Evolutionary conservation across 2,797 vertebrate genomes (phyloP).

Genomic region (Cryptoprocta ferox): DNA sequence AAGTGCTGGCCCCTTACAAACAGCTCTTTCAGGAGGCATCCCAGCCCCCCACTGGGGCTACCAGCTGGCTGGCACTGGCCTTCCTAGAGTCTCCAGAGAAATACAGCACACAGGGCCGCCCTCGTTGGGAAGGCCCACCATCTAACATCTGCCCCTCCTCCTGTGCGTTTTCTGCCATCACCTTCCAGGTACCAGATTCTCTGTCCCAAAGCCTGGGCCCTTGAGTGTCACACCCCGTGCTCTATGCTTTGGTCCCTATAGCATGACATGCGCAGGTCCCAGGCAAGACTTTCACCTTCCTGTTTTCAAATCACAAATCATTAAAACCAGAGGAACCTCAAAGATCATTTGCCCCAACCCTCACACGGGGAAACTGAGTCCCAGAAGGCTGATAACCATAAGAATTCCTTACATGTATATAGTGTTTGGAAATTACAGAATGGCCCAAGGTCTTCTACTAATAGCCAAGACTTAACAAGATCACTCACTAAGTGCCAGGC

Average conservation of each 20-base stretch:
- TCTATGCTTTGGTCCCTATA: background rate
- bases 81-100: background rate
- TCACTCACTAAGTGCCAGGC: background rate
- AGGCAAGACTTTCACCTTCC: background rate
- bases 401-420: background rate
- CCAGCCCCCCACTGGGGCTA: background rate
- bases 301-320: background rate
- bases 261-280: background rate
- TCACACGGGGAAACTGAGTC: background rate
- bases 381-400: background rate
- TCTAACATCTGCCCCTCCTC: background rate
- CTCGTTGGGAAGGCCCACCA: background rate
- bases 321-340: background rate
- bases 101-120: background rate
- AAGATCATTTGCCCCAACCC: background rate
- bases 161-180: background rate
- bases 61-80: background rate
- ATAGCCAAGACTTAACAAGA: background rate
- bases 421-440: slow-evolving; percentile 3
- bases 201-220: background rate
- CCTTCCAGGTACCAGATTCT: background rate
- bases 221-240: background rate
- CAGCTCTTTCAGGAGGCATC: background rate
- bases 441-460: background rate
- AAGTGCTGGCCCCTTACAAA: background rate